Base-by-base conservation (phyloP, 1,140 invertebrate genomes). In the Camponotus pennsylvanicus region DNA sequence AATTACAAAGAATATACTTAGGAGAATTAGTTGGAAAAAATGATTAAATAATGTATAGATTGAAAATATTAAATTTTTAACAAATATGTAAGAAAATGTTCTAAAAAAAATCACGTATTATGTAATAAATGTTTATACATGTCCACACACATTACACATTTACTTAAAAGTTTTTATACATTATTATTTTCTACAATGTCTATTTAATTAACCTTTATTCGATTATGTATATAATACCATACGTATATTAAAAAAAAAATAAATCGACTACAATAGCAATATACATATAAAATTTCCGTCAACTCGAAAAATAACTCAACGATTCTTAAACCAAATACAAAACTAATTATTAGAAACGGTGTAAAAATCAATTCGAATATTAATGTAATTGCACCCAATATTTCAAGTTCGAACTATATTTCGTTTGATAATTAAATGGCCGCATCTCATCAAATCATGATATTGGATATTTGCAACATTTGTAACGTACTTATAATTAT, bases 261-360 rank as follows among this genome's bases (percentile, higher is more conserved):
- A 83, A 42, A 45, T 15, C 0, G 15, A 71, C 79, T 67, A 83
- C 8, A 55, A 9, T 34, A 71, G 3, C 3, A 83, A 4, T 18
- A 70, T 42, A 21, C 70, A 82, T 11, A 57, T 0, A 0, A 11
- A 2, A 42, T 40, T 11, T 70, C 18, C 1, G 3, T 3, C 1
- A 7, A 40, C 8, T 69, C n/a, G 52, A 59, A 64, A 52, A 57
- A 3, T 0, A 27, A 27, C 27, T 80, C 67, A 7, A 40, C 21
- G 40, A 82, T 57, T 9, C 78, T 67, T 27, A 57, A 55, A 27
- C 78, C 78, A 40, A n/a, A 55, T 3, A 82, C 6, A 13, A 42
- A 82, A 27, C 32, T 69, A n/a, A 42, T 40, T n/a, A 82, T 49
- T 4, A 66, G 8, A 37, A 78, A 11, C 6, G 76, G 42, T 27